phyloP scores from a whole-genome alignment of 2,113 vertebrate genomes.

The Rutilus rutilus region DNA sequence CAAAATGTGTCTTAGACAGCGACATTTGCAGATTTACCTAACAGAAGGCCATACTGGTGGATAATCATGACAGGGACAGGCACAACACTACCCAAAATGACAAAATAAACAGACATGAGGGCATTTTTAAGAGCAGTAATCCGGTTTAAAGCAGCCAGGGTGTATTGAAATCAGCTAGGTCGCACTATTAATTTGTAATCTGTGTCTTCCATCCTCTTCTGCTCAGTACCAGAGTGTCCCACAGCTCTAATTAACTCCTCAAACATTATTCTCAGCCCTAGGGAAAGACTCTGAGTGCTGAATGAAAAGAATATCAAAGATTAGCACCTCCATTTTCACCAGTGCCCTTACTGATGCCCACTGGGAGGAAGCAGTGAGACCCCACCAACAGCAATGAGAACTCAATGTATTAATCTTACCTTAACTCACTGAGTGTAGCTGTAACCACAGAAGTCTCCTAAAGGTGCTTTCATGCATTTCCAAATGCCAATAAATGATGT shows the following conservation, averaged over 20 bases:
- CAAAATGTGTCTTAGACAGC: not conserved
- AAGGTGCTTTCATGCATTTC: not conserved
- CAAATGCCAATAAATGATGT: not conserved
- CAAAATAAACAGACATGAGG: conserved; percentile 11
- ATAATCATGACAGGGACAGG: not conserved
- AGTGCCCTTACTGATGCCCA: conserved; percentile 27
- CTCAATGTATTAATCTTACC: conserved; percentile 33
- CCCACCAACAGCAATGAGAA: not conserved
- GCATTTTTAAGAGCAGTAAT: conserved; percentile 40
- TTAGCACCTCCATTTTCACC: conserved; percentile 22
- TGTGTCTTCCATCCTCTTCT: conserved; percentile 30
- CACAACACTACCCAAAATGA: not conserved
- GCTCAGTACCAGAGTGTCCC: conserved; percentile 47
- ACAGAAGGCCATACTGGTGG: not conserved
- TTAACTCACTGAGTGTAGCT: conserved; percentile 25
- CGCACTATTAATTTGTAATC: conserved; percentile 19
- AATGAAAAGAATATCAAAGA: conserved; percentile 48
- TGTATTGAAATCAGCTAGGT: conserved; percentile 16
- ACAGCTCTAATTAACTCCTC: conserved; percentile 56
- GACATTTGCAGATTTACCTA: not conserved
- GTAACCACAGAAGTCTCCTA: conserved; percentile 4
- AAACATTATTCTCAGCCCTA: conserved; percentile 18
- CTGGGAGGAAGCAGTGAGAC: not conserved
- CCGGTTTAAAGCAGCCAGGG: conserved; percentile 33
- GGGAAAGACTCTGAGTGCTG: conserved; percentile 26